Conservation (phyloP, 2,113 vertebrate genomes). For the Mystacornis crossleyi region DNA sequence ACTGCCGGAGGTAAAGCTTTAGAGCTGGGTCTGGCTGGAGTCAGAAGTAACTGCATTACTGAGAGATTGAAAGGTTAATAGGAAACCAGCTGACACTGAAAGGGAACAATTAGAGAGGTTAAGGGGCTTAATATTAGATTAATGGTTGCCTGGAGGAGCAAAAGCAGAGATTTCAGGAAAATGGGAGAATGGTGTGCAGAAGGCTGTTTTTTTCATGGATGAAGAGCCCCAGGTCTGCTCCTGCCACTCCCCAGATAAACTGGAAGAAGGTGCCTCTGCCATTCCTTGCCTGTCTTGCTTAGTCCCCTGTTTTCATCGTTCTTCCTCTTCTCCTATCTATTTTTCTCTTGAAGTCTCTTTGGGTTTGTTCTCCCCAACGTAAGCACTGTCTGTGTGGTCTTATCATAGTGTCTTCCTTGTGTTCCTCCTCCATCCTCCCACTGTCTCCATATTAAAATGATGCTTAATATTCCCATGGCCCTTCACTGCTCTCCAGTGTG, state of each 20-base stretch:
- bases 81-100: slow-evolving; percentile 65
- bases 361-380: not conserved
- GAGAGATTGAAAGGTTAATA: slow-evolving; percentile 72
- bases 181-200: not conserved
- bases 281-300: not conserved
- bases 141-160: slow-evolving; percentile 60
- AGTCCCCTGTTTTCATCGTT: not conserved
- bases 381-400: not conserved
- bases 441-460: not conserved
- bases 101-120: slow-evolving; percentile 71
- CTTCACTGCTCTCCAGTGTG: not conserved
- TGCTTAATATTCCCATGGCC: not conserved
- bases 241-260: not conserved
- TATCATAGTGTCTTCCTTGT: not conserved
- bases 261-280: not conserved
- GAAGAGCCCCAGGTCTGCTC: not conserved
- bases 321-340: not conserved
- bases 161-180: slow-evolving; percentile 66
- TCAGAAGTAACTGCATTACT: slow-evolving; percentile 67
- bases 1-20: slow-evolving; percentile 63
- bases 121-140: slow-evolving; percentile 71
- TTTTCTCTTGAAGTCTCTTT: not conserved
- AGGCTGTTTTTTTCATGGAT: not conserved
- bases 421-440: not conserved
- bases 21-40: slow-evolving; percentile 44